phyloP scores from a whole-genome alignment of 2,797 vertebrate species.

The Pseudotriccus pelzelni region DNA sequence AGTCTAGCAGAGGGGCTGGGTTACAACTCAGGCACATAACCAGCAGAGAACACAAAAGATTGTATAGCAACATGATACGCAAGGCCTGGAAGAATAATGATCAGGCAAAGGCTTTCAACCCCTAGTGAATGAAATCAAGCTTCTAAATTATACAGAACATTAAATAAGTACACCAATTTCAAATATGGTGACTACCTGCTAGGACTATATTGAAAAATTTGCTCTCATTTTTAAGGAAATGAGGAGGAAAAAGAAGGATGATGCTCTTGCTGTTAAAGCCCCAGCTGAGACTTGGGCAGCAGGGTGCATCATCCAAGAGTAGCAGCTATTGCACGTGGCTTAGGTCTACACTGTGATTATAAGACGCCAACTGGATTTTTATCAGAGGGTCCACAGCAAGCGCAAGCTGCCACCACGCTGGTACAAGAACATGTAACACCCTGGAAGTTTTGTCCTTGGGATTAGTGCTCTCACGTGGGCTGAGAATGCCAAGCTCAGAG shows the following conservation, averaged over 20 bases:
- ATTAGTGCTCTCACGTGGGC: neutral
- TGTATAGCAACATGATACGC: neutral
- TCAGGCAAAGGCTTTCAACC: neutral
- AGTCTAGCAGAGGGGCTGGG: neutral
- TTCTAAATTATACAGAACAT: neutral
- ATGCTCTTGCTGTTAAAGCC: neutral
- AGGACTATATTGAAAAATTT: neutral
- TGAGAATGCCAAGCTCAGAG: neutral
- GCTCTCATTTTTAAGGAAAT: neutral
- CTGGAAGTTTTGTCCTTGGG: neutral
- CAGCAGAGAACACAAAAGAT: neutral
- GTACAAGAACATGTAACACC: neutral
- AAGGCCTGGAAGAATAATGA: neutral
- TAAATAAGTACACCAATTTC: neutral
- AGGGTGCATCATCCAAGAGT: fast-evolving
- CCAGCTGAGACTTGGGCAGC: neutral
- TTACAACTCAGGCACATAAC: neutral
- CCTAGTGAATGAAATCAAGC: neutral
- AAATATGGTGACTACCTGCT: neutral
- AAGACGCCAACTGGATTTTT: neutral
- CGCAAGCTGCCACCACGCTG: neutral
- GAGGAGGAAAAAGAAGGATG: neutral
- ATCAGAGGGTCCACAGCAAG: fast-evolving
- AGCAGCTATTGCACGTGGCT: neutral
- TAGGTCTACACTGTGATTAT: fast-evolving